These are phyloP conservation scores for Spisula solida DNA, from an alignment of 2,888 invertebrate species.

Conservation along the genomic window DNA sequence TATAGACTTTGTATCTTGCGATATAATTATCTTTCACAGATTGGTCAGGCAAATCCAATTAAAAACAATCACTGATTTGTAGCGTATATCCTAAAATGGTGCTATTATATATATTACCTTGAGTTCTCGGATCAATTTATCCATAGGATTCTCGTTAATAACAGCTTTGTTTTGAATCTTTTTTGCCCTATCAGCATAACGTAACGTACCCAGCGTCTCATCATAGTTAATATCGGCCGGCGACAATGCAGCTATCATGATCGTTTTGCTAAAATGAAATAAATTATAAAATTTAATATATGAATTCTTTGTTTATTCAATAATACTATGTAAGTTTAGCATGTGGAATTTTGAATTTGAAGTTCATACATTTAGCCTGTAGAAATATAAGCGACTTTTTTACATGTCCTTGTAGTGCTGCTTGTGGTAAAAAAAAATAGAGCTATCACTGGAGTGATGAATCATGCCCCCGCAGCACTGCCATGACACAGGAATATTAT, in stretches of 20 bases:
- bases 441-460: no score
- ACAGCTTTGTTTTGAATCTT: conserved; percentile 88
- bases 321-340: background rate
- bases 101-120: conserved; percentile 78
- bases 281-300: background rate
- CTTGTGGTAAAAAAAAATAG: no score
- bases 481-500: no score
- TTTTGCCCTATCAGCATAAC: conserved; percentile 88
- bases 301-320: background rate
- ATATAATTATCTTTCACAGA: no score
- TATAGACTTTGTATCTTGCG: no score
- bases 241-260: conserved; percentile 88
- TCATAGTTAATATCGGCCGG: conserved; percentile 88
- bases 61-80: no score
- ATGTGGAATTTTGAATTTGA: no score
- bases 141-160: conserved; percentile 87
- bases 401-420: no score
- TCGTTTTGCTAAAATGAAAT: conserved; percentile 85
- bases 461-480: no score
- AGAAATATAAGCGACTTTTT: no score
- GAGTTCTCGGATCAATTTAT: conserved; percentile 87
- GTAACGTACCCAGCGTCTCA: conserved; percentile 86
- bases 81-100: background rate
- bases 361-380: no score
- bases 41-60: no score